phyloP scores from a whole-genome alignment of 2,797 vertebrate species.

The Pangasius larnaudii region DNA sequence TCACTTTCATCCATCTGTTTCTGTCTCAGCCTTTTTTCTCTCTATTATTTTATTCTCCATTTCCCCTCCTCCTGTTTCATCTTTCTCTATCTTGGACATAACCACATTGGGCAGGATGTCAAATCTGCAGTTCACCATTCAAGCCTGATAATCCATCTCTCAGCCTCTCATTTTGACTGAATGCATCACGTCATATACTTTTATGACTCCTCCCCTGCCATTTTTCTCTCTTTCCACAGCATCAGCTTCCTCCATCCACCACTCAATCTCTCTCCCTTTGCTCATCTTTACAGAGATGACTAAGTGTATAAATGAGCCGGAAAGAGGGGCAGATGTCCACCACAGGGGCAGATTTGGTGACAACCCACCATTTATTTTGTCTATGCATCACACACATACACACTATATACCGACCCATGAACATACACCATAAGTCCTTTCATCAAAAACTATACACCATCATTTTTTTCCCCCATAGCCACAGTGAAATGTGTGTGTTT shows the following conservation, averaged over 20 bases:
- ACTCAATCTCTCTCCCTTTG: neutral
- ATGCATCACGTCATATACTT: slow-evolving; percentile 19
- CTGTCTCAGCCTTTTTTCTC: neutral
- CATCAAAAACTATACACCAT: neutral
- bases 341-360: slow-evolving; percentile 55
- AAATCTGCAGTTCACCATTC: slow-evolving; percentile 21
- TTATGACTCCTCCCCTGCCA: neutral
- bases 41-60: slow-evolving; percentile 8
- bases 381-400: slow-evolving; percentile 29
- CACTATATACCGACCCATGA: neutral
- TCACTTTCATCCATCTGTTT: slow-evolving; percentile 10
- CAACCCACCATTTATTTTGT: slow-evolving; percentile 41
- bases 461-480: neutral
- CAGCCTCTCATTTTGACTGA: slow-evolving; percentile 1
- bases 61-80: slow-evolving; percentile 20
- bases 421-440: neutral
- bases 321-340: slow-evolving; percentile 64
- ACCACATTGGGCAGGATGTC: slow-evolving; percentile 20
- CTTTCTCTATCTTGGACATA: slow-evolving; percentile 18
- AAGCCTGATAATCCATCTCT: slow-evolving; percentile 2
- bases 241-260: neutral
- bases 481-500: slow-evolving; percentile 33
- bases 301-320: slow-evolving; percentile 46
- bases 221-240: neutral
- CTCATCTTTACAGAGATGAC: slow-evolving; percentile 13